Base-by-base conservation (phyloP, 2,113 vertebrate genomes). In the Sylvilagus bachmani region DNA sequence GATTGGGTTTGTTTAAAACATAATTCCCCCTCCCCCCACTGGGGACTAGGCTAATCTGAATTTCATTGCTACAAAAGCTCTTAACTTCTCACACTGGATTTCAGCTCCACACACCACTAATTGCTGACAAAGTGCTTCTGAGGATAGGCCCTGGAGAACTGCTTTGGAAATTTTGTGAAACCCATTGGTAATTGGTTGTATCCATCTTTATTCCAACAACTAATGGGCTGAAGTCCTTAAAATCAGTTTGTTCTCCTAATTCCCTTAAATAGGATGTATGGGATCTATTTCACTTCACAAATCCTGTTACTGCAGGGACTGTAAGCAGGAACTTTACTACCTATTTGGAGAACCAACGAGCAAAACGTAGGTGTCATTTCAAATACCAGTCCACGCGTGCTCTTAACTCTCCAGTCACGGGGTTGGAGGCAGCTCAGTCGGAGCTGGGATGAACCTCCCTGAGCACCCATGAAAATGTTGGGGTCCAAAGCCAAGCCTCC, bases 181-280 rank as follows among this genome's bases (percentile, higher is more conserved):
- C 84, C 2, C 33, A 55, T 4, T 53, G 85, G 82, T 96, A 93
- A 96, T 97, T 93, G 80, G 67, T 69, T 71, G 10, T 85, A 94
- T 97, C 96, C 67, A 93, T 97, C 96, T 97, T 96, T 90, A 93
- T 96, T 92, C 44, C 36, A 49, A 71, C 0, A 6, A 79, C 74
- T 86, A 81, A 89, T 92, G 85, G 53, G 75, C 90, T 58, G 27
- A 93, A 84, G 51, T 83, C 84, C 81, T 95, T 97, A 81, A 88
- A 85, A 83, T 92, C 96, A 94, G 93, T 86, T 86, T 95, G 85
- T 89, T 61, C 73, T 91, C n/a, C 21, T 94, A 96, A 94, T 93
- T 94, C 71, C 67, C 90, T 96, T 94, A 94, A 97, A 70, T 85
- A 84, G 92, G 80, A 96, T 94, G 93, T 95, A 94, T 93, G 92